Percentiles rank a stretch among this genome's conserved stretches.
These are phyloP conservation scores for Ctenochaetus hawaiiensis DNA, from an alignment of 2,797 vertebrate species.

Conservation along the genomic window DNA sequence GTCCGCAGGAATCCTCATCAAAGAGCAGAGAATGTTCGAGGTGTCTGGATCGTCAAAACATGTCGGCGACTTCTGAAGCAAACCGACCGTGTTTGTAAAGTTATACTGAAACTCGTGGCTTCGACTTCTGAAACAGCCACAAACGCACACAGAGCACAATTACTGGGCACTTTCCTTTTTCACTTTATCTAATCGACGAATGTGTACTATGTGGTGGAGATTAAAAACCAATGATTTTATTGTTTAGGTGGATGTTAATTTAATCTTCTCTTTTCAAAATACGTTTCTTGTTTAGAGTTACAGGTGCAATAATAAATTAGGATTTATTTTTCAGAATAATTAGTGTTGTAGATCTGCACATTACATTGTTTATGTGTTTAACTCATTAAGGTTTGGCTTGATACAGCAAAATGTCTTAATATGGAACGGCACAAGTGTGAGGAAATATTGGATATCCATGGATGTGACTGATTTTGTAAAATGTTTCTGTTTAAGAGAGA, in stretches of 20 bases:
- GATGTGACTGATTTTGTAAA: conserved; percentile 6
- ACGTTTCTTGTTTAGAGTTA: too few relatives aligned
- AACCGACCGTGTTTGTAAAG: conserved; percentile 27
- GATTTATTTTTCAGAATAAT: too few relatives aligned
- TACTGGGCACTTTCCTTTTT: neutral
- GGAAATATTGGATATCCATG: neutral
- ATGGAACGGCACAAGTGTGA: neutral
- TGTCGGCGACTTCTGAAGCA: conserved; percentile 58
- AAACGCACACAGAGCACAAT: neutral
- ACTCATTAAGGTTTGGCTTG: neutral
- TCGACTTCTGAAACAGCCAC: conserved; percentile 7
- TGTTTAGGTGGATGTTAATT: neutral
- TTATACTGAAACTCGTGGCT: conserved; percentile 22
- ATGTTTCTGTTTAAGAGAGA: conserved; percentile 21
- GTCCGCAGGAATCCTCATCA: conserved; percentile 77
- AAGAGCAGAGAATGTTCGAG: conserved; percentile 68
- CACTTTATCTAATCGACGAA: too few relatives aligned
- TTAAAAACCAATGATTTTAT: neutral
- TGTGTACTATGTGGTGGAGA: neutral
- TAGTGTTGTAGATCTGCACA: too few relatives aligned
- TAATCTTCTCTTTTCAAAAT: neutral
- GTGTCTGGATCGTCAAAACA: conserved; percentile 73
- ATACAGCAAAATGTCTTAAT: conserved; percentile 12
- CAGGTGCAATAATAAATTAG: too few relatives aligned
- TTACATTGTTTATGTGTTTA: too few relatives aligned